Conservation (phyloP, 2,113 vertebrate species). For the Gymnarchus niloticus region DNA sequence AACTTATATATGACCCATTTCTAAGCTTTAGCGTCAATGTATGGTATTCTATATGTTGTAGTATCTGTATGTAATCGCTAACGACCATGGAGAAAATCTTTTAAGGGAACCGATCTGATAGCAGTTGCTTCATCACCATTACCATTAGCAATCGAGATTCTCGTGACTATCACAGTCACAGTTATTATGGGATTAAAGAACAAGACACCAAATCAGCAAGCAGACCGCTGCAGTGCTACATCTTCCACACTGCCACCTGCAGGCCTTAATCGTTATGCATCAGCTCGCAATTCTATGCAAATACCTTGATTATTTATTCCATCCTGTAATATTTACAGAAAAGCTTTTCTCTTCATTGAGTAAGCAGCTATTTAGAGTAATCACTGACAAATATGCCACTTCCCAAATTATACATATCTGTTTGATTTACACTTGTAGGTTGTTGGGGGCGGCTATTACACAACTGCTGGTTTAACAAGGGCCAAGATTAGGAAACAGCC, state of each 20-base stretch:
- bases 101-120: too few species aligned
- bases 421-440: background rate
- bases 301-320: constrained; percentile 54
- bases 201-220: background rate
- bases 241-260: constrained; percentile 30
- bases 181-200: background rate
- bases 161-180: background rate
- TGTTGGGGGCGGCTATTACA: background rate
- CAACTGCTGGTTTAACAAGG: constrained; percentile 5
- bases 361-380: constrained; percentile 36
- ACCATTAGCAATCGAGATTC: background rate
- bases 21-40: background rate
- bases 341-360: constrained; percentile 35
- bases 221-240: constrained; percentile 15
- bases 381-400: constrained; percentile 25
- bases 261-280: constrained; percentile 54
- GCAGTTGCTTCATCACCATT: too few species aligned
- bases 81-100: too few species aligned
- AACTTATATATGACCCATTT: background rate
- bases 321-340: constrained; percentile 46
- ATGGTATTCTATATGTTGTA: background rate
- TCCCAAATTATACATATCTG: constrained; percentile 2
- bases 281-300: constrained; percentile 57
- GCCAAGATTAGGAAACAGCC: background rate
- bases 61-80: too few species aligned